Evolutionary conservation across 2,113 vertebrate genomes (phyloP), one percentile per base, ranked within the genome.

Genomic region (Alouatta palliata): DNA sequence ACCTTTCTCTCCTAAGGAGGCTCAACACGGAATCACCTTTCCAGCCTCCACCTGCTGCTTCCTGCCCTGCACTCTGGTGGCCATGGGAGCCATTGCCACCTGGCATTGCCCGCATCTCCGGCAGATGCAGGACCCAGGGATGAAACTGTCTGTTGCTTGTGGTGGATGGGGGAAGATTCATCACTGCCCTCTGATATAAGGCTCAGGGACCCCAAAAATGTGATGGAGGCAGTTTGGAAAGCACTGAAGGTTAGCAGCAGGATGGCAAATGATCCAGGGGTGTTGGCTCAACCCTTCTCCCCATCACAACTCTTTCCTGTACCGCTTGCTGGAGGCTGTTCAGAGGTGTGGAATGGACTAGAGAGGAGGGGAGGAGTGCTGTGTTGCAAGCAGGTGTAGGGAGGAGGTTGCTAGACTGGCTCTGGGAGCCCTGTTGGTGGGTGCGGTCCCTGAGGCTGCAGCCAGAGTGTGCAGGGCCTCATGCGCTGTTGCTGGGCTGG

Each of bases 41-140:
- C 6, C 0, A 1, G 20, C 16, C 14, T 79, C 45, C 37, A n/a
- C n/a, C 0, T 0, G 35, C 71, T 2, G 68, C 75, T 89, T 37
- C 71, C 84, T 97, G 88, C 40, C 88, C 79, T 91, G 86, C 68
- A 45, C 89, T 95, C 96, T 95, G 49, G 52, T 96, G 96, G 45
- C n/a, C 82, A 0, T 0, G 0, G 1, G 5, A 79, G 52, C 13
- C 40, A 94, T 23, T 85, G 90, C 87, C 5, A 5, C 10, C 30
- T 81, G n/a, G 0, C 43, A 1, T 4, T 2, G 43, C 8, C n/a
- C 2, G 5, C 14, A 1, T 54, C 66, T 47, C 6, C 25, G 1
- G 25, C 40, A 40, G 47, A 47, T 13, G 1, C 43, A 35, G 11
- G 21, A 45, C 19, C 3, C 47, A 43, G 73, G 11, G 13, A n/a